These are phyloP conservation scores for Gnathonemus echidnorhynchus DNA, from an alignment of 2,113 vertebrate species.

Conservation along the genomic window DNA sequence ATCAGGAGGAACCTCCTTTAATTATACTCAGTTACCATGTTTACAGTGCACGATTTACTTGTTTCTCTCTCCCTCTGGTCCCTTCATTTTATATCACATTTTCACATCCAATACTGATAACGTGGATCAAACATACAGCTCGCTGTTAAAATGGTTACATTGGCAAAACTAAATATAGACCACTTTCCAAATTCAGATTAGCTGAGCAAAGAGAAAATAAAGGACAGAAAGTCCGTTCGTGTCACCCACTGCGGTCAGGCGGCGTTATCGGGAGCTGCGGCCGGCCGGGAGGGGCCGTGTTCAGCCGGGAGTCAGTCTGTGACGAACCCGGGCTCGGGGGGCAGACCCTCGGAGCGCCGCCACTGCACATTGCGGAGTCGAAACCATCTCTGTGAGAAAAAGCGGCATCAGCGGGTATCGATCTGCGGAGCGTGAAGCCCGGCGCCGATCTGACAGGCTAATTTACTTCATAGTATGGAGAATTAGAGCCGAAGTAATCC, in stretches of 20 bases:
- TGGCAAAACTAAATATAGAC: neutral
- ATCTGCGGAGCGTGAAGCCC: neutral
- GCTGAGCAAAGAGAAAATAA: neutral
- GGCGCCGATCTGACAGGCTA: neutral
- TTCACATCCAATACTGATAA: neutral
- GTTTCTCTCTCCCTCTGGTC: neutral
- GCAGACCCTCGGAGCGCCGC: slow-evolving; percentile 82
- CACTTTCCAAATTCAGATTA: neutral
- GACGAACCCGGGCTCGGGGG: slow-evolving; percentile 76
- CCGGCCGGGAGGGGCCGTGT: neutral
- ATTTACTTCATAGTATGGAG: neutral
- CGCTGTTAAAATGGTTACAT: neutral
- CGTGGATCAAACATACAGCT: neutral
- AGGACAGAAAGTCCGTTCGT: neutral
- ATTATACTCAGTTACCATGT: neutral
- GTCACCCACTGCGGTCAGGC: neutral
- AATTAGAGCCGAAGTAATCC: neutral
- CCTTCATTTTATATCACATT: neutral
- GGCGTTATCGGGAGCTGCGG: neutral
- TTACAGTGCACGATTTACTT: neutral
- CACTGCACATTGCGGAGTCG: slow-evolving; percentile 76
- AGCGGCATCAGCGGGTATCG: neutral
- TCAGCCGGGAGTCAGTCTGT: slow-evolving; percentile 62
- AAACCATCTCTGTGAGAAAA: slow-evolving; percentile 81
- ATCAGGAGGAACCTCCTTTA: neutral